Base-by-base conservation (phyloP, 2,797 vertebrate genomes). In the Trematomus bernacchii region DNA sequence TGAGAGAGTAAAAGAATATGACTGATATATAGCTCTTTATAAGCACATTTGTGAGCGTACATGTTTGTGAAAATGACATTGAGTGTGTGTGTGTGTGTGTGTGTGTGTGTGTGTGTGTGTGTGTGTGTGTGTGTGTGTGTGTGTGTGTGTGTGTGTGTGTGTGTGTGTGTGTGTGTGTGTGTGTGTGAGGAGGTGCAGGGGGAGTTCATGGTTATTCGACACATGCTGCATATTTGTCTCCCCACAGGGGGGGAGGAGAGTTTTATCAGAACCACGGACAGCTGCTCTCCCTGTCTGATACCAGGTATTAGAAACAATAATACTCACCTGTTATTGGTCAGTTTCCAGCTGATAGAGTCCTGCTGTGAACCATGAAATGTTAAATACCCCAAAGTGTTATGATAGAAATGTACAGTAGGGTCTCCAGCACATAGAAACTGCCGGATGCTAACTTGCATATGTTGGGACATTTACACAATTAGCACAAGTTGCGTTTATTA, bases 191-290 rank as follows among this genome's bases (percentile, higher is more conserved):
- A 50, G 44, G 72, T 62, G 66, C 72, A 52, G 72, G 40, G 40
- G 62, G 68, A 73, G 65, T 79, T 85, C 69, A 71, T 4, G 30
- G 53, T 37, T 53, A 11, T n/a, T 4, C 2, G 60, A 10, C 61
- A 43, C 40, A 23, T 13, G 61, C 65, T 50, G 63, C 62, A 68
- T 59, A 75, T 71, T 73, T 85, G 44, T 72, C 60, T 79, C 75
- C 71, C 50, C 9, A 1, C 50, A 43, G 68, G 74, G 52, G 58
- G 65, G 64, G 54, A 6, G 15, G 15, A 47, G 78, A 64, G 70
- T 60, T n/a, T 13, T 27, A n/a, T 64, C 51, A 54, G 30, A 50
- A 71, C 21, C 55, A 51, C 21, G 53, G 44, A 37, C 54, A 54
- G 57, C 40, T 23, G 6, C 2, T 2, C 11, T 51, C 13, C 0